Base-by-base conservation (phyloP, 2,797 vertebrate genomes). In the Acanthurus lineatus region DNA sequence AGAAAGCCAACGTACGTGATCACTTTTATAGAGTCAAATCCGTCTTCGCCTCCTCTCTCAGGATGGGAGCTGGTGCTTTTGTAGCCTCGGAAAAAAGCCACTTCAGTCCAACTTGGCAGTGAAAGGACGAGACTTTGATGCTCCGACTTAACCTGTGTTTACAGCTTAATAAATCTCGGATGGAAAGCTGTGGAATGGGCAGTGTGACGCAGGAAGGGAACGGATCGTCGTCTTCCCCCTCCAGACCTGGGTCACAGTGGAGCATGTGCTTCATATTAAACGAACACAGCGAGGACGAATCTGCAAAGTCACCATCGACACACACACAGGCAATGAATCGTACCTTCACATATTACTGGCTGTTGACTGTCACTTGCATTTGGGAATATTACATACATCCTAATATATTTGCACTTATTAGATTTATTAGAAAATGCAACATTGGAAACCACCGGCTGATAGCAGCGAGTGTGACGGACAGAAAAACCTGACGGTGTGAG, bases 111-210 rank as follows among this genome's bases (percentile, higher is more conserved):
- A 84, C 78, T 90, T 90, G 89, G 87, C 89, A 90, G 69, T 58
- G 60, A 52, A 47, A 16, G 40, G 49, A 38, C 20, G 20, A 56
- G 68, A 88, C 76, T 82, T 82, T 88, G 81, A 90, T 92, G 81
- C 83, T 83, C 74, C 17, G 53, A 82, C 83, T 71, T 90, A 91
- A 92, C 87, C 83, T 90, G 67, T 89, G 84, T 92, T 94, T 92
- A 92, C 69, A 7, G 81, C 79, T 81, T 86, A 73, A 87, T 92
- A 89, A 91, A 93, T 91, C 79, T 76, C 54, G 83, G 76, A 82
- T 77, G 78, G 83, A 86, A 75, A 82, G 63, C 79, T 75, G 79
- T 62, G 73, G 73, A 89, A 77, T 83, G 74, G 76, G 84, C 68
- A 73, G 35, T 65, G 79, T 66, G 75, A 86, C 17, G 22, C 52